These are phyloP conservation scores for Iselma pallidipennis DNA, from an alignment of 2,888 invertebrate genomes.

Conservation along the genomic window DNA sequence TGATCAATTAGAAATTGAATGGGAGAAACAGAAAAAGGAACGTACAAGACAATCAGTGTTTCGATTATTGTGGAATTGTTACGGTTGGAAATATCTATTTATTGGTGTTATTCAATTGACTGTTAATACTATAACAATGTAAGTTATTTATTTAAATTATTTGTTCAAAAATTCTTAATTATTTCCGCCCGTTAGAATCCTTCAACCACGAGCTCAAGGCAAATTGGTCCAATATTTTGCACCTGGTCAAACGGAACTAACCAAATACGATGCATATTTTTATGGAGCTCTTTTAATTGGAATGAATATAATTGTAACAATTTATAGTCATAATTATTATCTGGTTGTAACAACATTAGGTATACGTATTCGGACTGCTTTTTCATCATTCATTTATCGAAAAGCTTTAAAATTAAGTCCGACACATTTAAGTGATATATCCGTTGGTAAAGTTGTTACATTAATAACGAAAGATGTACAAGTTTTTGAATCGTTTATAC, in stretches of 20 bases:
- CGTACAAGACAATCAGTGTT: constrained; percentile 32
- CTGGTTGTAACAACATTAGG: constrained; percentile 78
- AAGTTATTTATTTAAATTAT: constrained; percentile 19
- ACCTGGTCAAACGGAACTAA: constrained; percentile 57
- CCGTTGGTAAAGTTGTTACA: constrained; percentile 74
- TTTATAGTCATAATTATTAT: constrained; percentile 75
- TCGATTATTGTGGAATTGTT: constrained; percentile 36
- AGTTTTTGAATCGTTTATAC: constrained; percentile 82
- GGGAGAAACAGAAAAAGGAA: constrained; percentile 28
- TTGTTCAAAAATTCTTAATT: not conserved
- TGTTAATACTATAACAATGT: constrained; percentile 54
- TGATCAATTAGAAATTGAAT: constrained; percentile 51
- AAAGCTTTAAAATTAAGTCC: constrained; percentile 55
- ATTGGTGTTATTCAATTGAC: constrained; percentile 31
- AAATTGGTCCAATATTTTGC: constrained; percentile 70
- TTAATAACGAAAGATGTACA: constrained; percentile 91
- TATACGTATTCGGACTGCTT: constrained; percentile 77
- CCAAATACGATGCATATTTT: constrained; percentile 62
- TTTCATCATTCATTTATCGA: constrained; percentile 79
- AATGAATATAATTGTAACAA: constrained; percentile 67
- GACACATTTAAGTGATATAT: constrained; percentile 69
- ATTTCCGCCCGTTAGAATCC: too few species aligned
- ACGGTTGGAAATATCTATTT: constrained; percentile 30
- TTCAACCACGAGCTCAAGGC: constrained; percentile 64
- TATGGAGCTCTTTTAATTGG: constrained; percentile 72